Conservation (phyloP, 2,113 vertebrate genomes). For the Callipepla californica region DNA sequence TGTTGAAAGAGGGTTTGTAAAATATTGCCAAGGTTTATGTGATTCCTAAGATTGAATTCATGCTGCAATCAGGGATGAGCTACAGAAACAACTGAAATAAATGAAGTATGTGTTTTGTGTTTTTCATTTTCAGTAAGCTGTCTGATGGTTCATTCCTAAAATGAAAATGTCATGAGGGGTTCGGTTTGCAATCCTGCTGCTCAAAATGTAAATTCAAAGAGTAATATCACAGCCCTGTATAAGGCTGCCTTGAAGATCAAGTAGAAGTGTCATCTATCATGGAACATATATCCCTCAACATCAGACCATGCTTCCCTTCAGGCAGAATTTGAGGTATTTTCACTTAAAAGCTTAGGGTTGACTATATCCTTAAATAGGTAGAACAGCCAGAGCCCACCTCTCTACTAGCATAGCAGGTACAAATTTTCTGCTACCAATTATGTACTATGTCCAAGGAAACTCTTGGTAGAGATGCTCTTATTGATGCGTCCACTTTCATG, state of each 20-base stretch:
- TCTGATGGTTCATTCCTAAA: background rate
- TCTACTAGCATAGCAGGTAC: background rate
- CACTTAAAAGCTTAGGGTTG: background rate
- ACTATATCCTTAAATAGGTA: background rate
- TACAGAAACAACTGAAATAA: too few relatives aligned
- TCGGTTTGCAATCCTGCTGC: too few relatives aligned
- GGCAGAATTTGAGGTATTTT: background rate
- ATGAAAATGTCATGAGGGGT: background rate
- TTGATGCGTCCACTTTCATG: background rate
- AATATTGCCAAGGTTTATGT: background rate
- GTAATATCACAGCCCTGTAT: too few relatives aligned
- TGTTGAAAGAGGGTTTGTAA: background rate
- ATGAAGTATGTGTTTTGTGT: background rate
- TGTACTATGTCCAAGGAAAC: background rate
- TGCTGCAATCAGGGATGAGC: background rate
- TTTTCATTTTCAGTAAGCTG: background rate
- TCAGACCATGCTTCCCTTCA: background rate
- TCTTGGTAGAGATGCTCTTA: background rate
- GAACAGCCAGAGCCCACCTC: background rate
- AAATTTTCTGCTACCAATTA: background rate
- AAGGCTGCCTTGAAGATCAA: background rate
- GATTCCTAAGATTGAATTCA: background rate
- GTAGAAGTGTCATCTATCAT: background rate
- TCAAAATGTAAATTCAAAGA: background rate
- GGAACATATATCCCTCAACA: background rate